phyloP scores from a whole-genome alignment of 1,140 invertebrate species.

The Thaumetopoea pityocampa region DNA sequence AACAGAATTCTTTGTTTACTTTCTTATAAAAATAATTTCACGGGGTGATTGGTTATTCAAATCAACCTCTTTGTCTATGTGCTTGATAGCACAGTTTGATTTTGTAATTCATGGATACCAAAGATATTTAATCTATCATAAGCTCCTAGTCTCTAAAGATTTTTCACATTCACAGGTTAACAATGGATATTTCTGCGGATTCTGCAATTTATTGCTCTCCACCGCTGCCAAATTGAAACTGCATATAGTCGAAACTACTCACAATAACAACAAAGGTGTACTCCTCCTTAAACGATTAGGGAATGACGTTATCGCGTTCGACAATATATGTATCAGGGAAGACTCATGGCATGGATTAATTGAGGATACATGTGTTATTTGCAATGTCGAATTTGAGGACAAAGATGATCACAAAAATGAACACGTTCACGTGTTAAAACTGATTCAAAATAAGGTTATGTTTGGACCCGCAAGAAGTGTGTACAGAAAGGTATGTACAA shows the following conservation, averaged over 20 bases:
- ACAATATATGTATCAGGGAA: constrained; percentile 27
- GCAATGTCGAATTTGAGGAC: constrained; percentile 28
- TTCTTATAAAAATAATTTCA: no score
- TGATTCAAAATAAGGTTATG: constrained; percentile 29
- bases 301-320: constrained; percentile 23
- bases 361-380: constrained; percentile 29
- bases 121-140: no score
- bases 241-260: constrained; percentile 26
- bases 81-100: no score
- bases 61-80: no score
- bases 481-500: constrained; percentile 32
- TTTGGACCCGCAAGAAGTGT: constrained; percentile 18
- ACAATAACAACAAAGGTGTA: constrained; percentile 22
- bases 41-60: no score
- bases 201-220: constrained; percentile 34
- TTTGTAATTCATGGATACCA: no score
- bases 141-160: no score
- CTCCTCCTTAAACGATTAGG: constrained; percentile 18
- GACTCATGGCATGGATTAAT: constrained; percentile 35
- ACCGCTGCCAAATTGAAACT: constrained; percentile 24
- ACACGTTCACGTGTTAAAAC: constrained; percentile 27
- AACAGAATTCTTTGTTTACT: no score
- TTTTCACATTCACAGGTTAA: no score
- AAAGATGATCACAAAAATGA: constrained; percentile 23
- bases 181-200: constrained; percentile 40